Evolutionary conservation across 2,113 vertebrate species (phyloP).

Genomic region (Tretioscincus oriximinensis): DNA sequence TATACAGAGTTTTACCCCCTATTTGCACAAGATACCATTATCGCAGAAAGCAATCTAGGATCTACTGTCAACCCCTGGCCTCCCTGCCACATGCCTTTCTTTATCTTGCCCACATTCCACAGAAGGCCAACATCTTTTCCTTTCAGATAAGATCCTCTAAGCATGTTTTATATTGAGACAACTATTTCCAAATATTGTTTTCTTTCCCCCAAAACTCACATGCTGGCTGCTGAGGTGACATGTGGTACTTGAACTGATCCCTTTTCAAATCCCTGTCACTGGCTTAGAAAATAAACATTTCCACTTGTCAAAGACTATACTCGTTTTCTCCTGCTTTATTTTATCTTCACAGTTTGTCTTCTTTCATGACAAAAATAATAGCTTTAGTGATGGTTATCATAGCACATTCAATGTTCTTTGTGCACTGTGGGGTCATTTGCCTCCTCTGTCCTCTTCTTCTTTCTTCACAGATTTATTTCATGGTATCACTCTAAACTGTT

Average conservation of each 20-base stretch:
- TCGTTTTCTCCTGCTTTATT: conserved; percentile 23
- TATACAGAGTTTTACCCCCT: too few relatives aligned
- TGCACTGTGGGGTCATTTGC: conserved; percentile 1
- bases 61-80: not conserved
- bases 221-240: not conserved
- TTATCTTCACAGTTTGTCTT: conserved; percentile 26
- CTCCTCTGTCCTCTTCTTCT: conserved; percentile 4
- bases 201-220: not conserved
- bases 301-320: not conserved
- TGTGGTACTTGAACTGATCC: not conserved
- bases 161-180: not conserved
- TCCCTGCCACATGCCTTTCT: not conserved
- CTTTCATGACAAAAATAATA: conserved; percentile 45
- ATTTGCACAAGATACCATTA: too few relatives aligned
- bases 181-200: not conserved
- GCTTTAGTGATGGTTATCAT: conserved; percentile 1
- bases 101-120: not conserved
- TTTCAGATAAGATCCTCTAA: too few relatives aligned
- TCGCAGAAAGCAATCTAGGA: too few relatives aligned
- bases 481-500: conserved; percentile 46
- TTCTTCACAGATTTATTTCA: conserved; percentile 54
- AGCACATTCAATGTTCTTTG: not conserved
- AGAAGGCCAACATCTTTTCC: too few relatives aligned
- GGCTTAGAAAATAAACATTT: not conserved
- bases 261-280: not conserved